These are phyloP conservation scores for Bucco capensis DNA, from an alignment of 2,113 vertebrate genomes.

Conservation along the genomic window DNA sequence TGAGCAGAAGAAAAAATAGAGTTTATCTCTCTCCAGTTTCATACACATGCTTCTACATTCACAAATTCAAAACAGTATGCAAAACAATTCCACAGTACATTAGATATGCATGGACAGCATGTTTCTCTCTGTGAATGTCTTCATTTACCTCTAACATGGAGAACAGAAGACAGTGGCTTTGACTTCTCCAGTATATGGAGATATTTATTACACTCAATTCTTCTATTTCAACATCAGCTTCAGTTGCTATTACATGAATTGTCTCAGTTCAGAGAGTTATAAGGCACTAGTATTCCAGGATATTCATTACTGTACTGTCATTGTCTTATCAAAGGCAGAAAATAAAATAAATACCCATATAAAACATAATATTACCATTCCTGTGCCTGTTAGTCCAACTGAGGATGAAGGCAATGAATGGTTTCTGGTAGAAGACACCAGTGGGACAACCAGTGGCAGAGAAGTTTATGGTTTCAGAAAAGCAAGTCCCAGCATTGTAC, in stretches of 20 bases:
- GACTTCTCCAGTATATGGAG: not conserved
- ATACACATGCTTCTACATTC: accelerated
- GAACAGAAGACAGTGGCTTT: not conserved
- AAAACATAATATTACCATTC: not conserved
- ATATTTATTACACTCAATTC: too few species aligned
- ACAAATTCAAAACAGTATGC: not conserved
- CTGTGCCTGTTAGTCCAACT: not conserved
- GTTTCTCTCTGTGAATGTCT: not conserved
- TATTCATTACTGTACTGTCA: not conserved
- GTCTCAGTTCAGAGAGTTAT: not conserved
- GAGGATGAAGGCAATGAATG: not conserved
- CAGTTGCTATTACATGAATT: not conserved
- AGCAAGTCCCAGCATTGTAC: not conserved
- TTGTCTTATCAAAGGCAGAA: not conserved
- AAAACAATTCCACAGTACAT: not conserved
- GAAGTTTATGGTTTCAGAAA: not conserved
- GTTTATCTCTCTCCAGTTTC: not conserved
- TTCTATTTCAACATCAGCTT: not conserved
- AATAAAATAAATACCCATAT: not conserved
- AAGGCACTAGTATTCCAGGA: not conserved
- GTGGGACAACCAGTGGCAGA: not conserved
- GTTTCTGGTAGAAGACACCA: not conserved
- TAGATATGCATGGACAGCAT: not conserved
- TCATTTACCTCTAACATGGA: too few species aligned
- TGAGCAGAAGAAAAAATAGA: not conserved